Evolutionary conservation across 2,888 invertebrate genomes (phyloP).

Genomic region (Conomelus anceps): DNA sequence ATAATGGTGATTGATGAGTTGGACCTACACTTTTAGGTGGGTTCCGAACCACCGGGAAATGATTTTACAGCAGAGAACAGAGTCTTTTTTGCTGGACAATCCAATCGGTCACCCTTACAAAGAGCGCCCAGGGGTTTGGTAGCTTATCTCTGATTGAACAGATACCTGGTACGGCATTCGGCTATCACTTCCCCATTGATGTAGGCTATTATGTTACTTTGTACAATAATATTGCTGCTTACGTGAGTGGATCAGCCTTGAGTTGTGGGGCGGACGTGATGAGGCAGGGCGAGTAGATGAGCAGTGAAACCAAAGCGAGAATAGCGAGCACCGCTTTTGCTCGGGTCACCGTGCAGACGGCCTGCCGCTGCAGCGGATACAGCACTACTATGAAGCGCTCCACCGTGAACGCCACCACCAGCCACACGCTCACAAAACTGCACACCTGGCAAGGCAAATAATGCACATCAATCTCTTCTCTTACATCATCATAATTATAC

Average conservation of each 20-base stretch:
- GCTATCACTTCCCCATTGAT: too few species aligned
- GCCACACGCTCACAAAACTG: slow-evolving; percentile 74
- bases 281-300: slow-evolving; percentile 56
- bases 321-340: slow-evolving; percentile 56
- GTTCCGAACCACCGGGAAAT: too few species aligned
- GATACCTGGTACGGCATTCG: too few species aligned
- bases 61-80: too few species aligned
- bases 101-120: too few species aligned
- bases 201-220: not conserved
- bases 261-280: slow-evolving; percentile 38
- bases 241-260: slow-evolving; percentile 10
- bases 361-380: slow-evolving; percentile 63
- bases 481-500: not conserved
- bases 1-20: too few species aligned
- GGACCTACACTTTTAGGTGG: too few species aligned
- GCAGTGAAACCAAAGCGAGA: slow-evolving; percentile 48
- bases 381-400: slow-evolving; percentile 76
- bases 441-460: slow-evolving; percentile 50
- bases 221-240: not conserved
- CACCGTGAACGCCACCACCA: slow-evolving; percentile 77
- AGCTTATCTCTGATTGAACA: too few species aligned
- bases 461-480: not conserved
- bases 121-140: too few species aligned
- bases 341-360: slow-evolving; percentile 64
- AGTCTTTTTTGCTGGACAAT: too few species aligned